A percentile compares a stretch with the other conserved stretches of the same genome.
These are phyloP conservation scores for Hystrix brachyura DNA, from an alignment of 2,113 vertebrate species.

Conservation along the genomic window DNA sequence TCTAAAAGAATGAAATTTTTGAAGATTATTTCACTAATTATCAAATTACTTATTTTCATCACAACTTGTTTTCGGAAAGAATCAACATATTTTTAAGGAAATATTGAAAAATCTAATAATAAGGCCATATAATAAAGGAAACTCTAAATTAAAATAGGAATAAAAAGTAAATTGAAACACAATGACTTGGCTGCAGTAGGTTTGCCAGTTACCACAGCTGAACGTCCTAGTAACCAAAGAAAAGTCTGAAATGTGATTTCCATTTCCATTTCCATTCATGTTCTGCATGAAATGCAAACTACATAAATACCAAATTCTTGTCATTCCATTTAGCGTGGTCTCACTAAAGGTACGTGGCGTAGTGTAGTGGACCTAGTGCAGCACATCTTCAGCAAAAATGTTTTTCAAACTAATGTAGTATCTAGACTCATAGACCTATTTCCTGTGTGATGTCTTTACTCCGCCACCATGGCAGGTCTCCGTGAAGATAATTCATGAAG, in stretches of 20 bases:
- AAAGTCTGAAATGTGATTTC: neutral
- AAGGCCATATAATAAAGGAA: neutral
- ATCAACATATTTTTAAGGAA: neutral
- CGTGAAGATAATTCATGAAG: neutral
- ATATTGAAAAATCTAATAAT: neutral
- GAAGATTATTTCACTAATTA: slow-evolving; percentile 8
- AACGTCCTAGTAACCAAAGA: neutral
- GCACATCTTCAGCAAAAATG: neutral
- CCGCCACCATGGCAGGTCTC: neutral
- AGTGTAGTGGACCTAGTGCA: neutral
- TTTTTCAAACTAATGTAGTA: neutral
- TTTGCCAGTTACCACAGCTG: neutral
- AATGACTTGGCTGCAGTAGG: neutral
- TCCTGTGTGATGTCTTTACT: neutral
- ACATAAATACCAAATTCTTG: neutral
- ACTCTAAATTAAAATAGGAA: slow-evolving; percentile 24
- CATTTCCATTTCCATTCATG: neutral
- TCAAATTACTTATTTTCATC: slow-evolving; percentile 1
- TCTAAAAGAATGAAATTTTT: neutral
- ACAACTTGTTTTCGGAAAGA: neutral
- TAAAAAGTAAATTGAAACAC: neutral
- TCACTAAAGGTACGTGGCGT: neutral
- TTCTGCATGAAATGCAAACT: neutral
- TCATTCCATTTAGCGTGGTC: neutral
- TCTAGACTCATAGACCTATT: neutral